Evolutionary conservation across 2,888 invertebrate genomes (phyloP), one percentile per base, ranked within the genome.

Genomic region (Eueremaeus valkanovi): DNA sequence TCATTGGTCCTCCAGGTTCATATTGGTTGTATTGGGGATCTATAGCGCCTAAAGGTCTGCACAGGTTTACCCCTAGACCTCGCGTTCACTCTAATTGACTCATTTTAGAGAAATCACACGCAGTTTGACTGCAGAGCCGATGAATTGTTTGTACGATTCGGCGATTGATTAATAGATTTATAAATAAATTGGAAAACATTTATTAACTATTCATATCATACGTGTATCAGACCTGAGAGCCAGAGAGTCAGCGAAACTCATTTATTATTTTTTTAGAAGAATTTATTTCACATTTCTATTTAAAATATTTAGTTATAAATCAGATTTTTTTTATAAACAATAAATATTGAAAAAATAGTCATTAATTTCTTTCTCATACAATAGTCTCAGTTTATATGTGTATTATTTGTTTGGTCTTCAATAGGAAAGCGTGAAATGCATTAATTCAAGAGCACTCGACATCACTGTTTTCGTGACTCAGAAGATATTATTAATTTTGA

Each of bases 361-460:
- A 36, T 36, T 36, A 36, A 36, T 36, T 36, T 36, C 5, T 36
- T 36, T 36, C 36, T 36, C 36, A 5, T 51, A 21, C 8, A 21
- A n/a, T 51, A 3, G 51, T n/a, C 21, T 8, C 21, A 21, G 8
- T n/a, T n/a, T 51, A 21, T 21, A 21, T 51, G 51, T 40, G 16
- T 8, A 2, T 2, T 45, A 16, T 45, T 45, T 45, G 16, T 45
- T 18, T 8, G 2, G 18, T 45, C 18, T 45, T 45, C 42, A 3
- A 13, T 18, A 45, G 3, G 21, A 51, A 51, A 51, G n/a, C 9
- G 58, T 27, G 18, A 58, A 58, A 31, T 58, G 58, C 27, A 58
- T 58, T 58, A 58, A 58, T 58, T 58, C 58, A 58, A 58, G 58
- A 58, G 58, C 58, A 58, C 58, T 21, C 29, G 58, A 27, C 58